phyloP scores from a whole-genome alignment of 1,140 invertebrate genomes.

The Danaus plexippus region DNA sequence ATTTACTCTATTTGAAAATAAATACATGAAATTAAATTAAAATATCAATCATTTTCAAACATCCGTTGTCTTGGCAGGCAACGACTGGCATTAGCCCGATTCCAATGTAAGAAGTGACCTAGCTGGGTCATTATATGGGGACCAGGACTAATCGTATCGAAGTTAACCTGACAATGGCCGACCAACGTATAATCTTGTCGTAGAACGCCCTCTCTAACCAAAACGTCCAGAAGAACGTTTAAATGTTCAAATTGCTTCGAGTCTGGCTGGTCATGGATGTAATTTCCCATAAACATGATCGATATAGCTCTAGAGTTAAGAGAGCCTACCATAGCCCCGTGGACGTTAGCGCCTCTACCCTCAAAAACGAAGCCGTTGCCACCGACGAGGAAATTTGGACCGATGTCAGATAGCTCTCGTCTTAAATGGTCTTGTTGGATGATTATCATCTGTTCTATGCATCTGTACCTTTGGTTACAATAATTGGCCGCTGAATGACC shows the following conservation, averaged over 20 bases:
- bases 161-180: constrained; percentile 44
- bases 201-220: constrained; percentile 34
- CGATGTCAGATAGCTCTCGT: constrained; percentile 41
- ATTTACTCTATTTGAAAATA: too few species aligned
- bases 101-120: constrained; percentile 36
- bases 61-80: constrained; percentile 23
- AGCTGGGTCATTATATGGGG: constrained; percentile 32
- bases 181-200: constrained; percentile 33
- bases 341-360: constrained; percentile 52
- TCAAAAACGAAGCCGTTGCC: constrained; percentile 51
- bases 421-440: constrained; percentile 47
- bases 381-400: constrained; percentile 50
- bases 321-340: constrained; percentile 36
- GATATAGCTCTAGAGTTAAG: constrained; percentile 43
- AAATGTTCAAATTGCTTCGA: constrained; percentile 41
- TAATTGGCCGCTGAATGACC: constrained; percentile 41
- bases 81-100: constrained; percentile 22
- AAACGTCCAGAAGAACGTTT: constrained; percentile 31
- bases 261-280: constrained; percentile 22
- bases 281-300: constrained; percentile 59
- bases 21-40: too few species aligned
- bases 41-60: background rate
- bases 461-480: constrained; percentile 37
- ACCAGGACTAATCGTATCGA: constrained; percentile 38
- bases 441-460: constrained; percentile 36